Percentiles rank a stretch among this genome's conserved stretches.
Conservation (phyloP, 2,113 vertebrate species). For the Dipodomys stephensi region DNA sequence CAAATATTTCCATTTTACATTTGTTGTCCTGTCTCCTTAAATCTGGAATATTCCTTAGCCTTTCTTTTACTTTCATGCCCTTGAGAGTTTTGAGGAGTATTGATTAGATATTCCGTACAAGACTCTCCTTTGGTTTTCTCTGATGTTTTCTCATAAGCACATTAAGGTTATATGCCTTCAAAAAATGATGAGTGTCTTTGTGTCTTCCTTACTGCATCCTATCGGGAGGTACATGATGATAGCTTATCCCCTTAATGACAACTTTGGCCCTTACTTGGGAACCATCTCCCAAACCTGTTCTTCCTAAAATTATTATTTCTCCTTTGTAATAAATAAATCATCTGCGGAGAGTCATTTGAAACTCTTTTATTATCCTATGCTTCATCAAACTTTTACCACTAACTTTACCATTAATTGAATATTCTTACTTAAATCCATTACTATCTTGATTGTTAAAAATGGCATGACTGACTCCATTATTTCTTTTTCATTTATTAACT, state of each 20-base stretch:
- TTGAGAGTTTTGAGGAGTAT: not conserved
- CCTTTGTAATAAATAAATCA: conserved; percentile 19
- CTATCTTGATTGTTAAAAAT: conserved; percentile 40
- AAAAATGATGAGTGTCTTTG: not conserved
- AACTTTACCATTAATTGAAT: conserved; percentile 21
- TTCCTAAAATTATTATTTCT: not conserved
- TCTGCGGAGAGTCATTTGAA: not conserved
- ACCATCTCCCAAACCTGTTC: not conserved
- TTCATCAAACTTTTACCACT: conserved; percentile 2
- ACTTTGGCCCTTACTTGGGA: not conserved
- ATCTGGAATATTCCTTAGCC: not conserved
- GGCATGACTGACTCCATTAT: conserved; percentile 32
- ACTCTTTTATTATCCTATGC: not conserved
- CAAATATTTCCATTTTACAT: not conserved
- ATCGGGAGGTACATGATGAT: not conserved
- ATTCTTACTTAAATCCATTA: conserved; percentile 37
- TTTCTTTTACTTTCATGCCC: not conserved
- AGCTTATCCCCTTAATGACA: not conserved
- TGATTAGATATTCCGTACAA: not conserved
- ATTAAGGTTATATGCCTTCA: not conserved
- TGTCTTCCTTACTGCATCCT: not conserved
- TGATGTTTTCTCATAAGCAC: not conserved
- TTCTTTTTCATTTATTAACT: conserved; percentile 27
- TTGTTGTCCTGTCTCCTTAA: not conserved
- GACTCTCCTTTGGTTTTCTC: not conserved